Percentiles rank a stretch among this genome's conserved stretches.
These are phyloP conservation scores for Carapus acus DNA, from an alignment of 2,797 vertebrate genomes.

Conservation along the genomic window DNA sequence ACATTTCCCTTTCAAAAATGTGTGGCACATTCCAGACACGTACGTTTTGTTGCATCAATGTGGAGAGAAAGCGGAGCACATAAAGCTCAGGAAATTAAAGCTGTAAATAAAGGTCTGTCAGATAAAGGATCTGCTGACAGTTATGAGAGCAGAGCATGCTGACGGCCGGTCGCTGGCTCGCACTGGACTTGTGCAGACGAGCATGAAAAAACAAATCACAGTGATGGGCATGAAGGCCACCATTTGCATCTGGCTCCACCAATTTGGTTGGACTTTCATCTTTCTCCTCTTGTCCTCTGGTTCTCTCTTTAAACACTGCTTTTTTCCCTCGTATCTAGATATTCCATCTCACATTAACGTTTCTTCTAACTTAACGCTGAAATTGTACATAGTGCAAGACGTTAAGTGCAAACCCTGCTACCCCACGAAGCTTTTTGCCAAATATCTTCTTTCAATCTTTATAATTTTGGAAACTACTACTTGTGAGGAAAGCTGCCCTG, in stretches of 20 bases:
- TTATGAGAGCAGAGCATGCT: conserved; percentile 69
- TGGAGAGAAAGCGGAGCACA: conserved; percentile 57
- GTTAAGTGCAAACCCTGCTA: too few species aligned
- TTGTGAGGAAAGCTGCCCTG: too few species aligned
- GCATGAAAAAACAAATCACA: conserved; percentile 72
- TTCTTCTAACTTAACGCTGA: too few species aligned
- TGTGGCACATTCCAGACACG: conserved; percentile 65
- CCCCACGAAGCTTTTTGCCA: too few species aligned
- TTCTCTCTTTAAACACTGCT: conserved; percentile 1
- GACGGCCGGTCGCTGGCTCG: conserved; percentile 60
- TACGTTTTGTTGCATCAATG: conserved; percentile 49
- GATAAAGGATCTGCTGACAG: conserved; percentile 75
- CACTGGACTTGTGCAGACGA: conserved; percentile 66
- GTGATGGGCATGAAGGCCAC: conserved; percentile 69
- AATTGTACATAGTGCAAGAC: too few species aligned
- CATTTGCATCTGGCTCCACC: conserved; percentile 67
- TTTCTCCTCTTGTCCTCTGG: conserved; percentile 36
- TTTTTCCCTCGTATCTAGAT: too few species aligned
- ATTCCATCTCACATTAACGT: too few species aligned
- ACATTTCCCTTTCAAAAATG: conserved; percentile 64
- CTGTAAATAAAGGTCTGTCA: conserved; percentile 75
- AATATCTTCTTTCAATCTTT: too few species aligned
- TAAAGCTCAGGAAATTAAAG: conserved; percentile 80
- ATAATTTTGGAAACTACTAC: too few species aligned
- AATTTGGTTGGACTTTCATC: conserved; percentile 47